Percentiles rank a stretch among this genome's conserved stretches.
These are phyloP conservation scores for Spea hammondii DNA, from an alignment of 2,797 vertebrate species.

Conservation along the genomic window DNA sequence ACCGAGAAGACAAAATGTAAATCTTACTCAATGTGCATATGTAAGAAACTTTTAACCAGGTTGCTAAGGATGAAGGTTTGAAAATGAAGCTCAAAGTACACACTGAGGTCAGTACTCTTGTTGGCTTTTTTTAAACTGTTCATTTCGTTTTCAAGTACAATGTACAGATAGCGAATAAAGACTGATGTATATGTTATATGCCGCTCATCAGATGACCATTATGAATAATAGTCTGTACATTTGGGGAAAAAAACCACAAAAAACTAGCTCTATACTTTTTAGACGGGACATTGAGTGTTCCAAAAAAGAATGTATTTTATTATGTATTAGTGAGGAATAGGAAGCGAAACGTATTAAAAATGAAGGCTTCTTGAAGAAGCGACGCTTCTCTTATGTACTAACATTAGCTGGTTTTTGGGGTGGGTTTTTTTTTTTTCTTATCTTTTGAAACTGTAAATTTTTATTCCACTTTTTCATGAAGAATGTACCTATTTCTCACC, in stretches of 20 bases:
- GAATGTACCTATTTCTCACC: slow-evolving; percentile 83
- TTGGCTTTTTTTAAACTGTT: slow-evolving; percentile 79
- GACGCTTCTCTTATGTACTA: slow-evolving; percentile 62
- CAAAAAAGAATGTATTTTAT: slow-evolving; percentile 51
- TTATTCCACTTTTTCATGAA: slow-evolving; percentile 76
- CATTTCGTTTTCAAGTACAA: slow-evolving; percentile 73
- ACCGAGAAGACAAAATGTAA: slow-evolving; percentile 48
- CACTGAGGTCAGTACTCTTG: slow-evolving; percentile 79
- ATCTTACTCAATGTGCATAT: slow-evolving; percentile 52
- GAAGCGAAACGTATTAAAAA: slow-evolving; percentile 55
- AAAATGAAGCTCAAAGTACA: slow-evolving; percentile 67
- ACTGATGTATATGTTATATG: slow-evolving; percentile 67
- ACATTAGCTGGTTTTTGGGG: slow-evolving; percentile 57
- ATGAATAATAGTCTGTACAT: slow-evolving; percentile 66
- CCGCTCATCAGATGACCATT: slow-evolving; percentile 65
- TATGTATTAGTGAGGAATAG: slow-evolving; percentile 53
- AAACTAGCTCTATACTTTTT: slow-evolving; percentile 40
- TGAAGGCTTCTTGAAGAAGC: slow-evolving; percentile 58
- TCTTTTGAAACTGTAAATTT: slow-evolving; percentile 61
- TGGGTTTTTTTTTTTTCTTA: slow-evolving; percentile 37
- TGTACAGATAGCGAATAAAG: slow-evolving; percentile 63
- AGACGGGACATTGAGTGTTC: slow-evolving; percentile 58
- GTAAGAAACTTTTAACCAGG: slow-evolving; percentile 72
- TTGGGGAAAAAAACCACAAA: slow-evolving; percentile 67
- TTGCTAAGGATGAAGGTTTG: slow-evolving; percentile 67